A percentile compares a stretch with the other conserved stretches of the same genome.
These are phyloP conservation scores for Maconellicoccus hirsutus DNA, from an alignment of 1,140 invertebrate species.

Conservation along the genomic window DNA sequence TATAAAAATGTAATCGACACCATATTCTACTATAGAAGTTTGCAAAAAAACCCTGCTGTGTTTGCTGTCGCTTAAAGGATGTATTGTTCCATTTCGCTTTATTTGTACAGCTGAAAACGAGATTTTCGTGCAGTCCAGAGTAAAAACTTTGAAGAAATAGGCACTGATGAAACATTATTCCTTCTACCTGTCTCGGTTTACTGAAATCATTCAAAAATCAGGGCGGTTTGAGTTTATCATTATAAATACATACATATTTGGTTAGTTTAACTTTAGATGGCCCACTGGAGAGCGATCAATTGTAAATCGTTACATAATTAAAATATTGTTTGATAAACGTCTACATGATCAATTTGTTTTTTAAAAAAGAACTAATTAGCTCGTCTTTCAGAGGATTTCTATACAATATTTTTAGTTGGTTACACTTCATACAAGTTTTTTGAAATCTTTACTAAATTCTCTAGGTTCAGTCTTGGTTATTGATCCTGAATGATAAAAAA, in stretches of 20 bases:
- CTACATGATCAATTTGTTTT: too few species aligned
- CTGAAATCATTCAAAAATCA: constrained; percentile 1
- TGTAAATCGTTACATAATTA: too few species aligned
- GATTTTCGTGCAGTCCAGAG: neutral
- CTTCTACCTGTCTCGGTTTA: neutral
- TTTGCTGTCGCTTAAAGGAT: constrained; percentile 10
- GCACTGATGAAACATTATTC: neutral
- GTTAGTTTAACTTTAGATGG: constrained; percentile 9
- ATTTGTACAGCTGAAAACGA: constrained; percentile 13
- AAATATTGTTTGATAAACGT: too few species aligned
- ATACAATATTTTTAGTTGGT: too few species aligned
- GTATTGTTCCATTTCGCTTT: constrained; percentile 10
- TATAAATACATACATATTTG: neutral
- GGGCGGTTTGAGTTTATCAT: neutral
- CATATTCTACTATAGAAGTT: neutral
- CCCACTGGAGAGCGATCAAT: too few species aligned
- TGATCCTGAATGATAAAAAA: too few species aligned
- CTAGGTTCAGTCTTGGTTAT: too few species aligned
- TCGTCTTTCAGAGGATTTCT: too few species aligned
- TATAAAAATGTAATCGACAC: constrained; percentile 20
- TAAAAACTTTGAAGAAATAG: neutral
- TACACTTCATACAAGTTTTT: too few species aligned
- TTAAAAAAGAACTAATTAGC: too few species aligned
- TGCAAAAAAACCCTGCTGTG: constrained; percentile 14
- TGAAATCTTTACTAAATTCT: too few species aligned